phyloP scores from a whole-genome alignment of 2,113 vertebrate species.

The Petroica traversi region DNA sequence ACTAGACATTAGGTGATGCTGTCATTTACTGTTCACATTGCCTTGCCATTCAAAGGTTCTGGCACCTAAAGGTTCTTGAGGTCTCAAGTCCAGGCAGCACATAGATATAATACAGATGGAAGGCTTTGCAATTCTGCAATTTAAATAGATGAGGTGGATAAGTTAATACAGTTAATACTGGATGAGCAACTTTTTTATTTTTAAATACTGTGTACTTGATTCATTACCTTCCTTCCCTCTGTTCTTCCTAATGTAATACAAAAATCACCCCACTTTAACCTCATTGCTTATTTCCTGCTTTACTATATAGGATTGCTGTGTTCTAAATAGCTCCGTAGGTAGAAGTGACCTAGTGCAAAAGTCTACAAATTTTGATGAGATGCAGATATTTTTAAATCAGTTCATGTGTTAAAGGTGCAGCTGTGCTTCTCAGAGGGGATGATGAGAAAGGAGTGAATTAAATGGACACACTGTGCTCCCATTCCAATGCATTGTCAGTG shows the following conservation, averaged over 20 bases:
- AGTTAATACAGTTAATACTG: background rate
- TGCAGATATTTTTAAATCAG: background rate
- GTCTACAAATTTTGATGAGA: background rate
- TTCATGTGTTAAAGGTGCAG: background rate
- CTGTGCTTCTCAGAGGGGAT: background rate
- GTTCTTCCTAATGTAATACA: background rate
- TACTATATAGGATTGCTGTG: background rate
- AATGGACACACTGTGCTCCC: background rate
- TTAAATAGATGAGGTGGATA: background rate
- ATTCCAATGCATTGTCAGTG: background rate
- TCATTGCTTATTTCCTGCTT: background rate
- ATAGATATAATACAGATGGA: background rate
- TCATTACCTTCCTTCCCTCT: accelerated
- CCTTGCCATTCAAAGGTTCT: background rate
- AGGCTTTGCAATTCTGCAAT: background rate
- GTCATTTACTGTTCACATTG: background rate
- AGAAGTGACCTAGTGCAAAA: background rate
- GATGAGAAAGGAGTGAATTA: background rate
- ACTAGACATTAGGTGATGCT: background rate
- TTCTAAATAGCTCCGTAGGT: background rate
- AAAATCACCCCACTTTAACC: background rate
- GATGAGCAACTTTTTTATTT: background rate
- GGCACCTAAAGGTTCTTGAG: background rate
- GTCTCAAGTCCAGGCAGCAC: background rate
- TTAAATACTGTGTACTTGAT: background rate